phyloP scores from a whole-genome alignment of 2,113 vertebrate genomes.

The Myodes glareolus region DNA sequence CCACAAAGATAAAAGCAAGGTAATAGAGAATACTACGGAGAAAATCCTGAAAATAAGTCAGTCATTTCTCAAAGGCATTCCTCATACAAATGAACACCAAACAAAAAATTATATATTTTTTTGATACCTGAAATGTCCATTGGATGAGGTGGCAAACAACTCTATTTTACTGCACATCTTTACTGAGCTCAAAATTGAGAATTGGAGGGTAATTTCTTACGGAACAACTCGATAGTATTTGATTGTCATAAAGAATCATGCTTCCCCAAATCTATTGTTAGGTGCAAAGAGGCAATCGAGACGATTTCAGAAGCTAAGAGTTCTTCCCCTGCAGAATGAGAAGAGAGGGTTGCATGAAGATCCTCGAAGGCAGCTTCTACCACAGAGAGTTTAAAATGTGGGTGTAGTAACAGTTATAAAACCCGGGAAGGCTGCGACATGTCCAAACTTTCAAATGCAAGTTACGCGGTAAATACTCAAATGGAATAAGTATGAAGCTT shows the following conservation, averaged over 20 bases:
- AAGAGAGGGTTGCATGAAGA: too few relatives aligned
- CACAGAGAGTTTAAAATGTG: not conserved
- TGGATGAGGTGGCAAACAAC: not conserved
- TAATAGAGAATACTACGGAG: too few relatives aligned
- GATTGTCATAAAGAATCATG: not conserved
- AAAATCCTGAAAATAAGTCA: not conserved
- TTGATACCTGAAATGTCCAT: not conserved
- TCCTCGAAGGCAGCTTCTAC: not conserved
- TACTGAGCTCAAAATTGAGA: not conserved
- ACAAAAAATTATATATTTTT: not conserved
- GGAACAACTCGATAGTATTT: not conserved
- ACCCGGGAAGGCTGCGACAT: not conserved
- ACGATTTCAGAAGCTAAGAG: not conserved
- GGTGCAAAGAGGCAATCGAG: not conserved
- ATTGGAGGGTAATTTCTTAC: not conserved
- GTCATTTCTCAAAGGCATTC: not conserved
- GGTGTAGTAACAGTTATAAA: too few relatives aligned
- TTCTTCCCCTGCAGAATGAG: not conserved
- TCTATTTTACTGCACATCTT: not conserved
- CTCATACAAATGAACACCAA: not conserved
- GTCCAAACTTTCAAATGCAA: not conserved
- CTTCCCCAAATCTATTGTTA: too few relatives aligned
- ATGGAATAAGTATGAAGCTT: not conserved
- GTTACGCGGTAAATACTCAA: too few relatives aligned
- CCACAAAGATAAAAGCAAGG: not conserved